Base-by-base conservation (phyloP, 2,113 vertebrate species). In the Acrocephalus kingi region DNA sequence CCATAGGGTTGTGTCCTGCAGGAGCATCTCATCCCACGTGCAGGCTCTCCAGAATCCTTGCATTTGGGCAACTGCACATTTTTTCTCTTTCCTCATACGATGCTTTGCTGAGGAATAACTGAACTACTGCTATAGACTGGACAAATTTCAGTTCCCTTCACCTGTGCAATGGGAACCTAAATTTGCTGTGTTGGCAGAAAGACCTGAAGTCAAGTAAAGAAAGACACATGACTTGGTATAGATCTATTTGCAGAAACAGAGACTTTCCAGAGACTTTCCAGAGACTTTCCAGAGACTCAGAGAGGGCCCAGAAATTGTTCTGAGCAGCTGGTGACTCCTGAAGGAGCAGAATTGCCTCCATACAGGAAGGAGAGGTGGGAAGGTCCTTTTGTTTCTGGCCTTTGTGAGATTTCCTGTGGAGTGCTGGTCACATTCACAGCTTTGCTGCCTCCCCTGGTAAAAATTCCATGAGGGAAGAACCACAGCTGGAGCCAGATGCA, bases 231-330 rank as follows among this genome's bases (percentile, higher is more conserved):
- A 77, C 49, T 68, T 74, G 56, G 45, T 74, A 64, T 27, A 88
- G 75, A 58, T 72, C 68, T 84, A 77, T 91, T 77, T 94, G 79
- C 76, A 91, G 90, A 76, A 91, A 73, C 87, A 59, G 35, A 35
- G 35, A 35, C 35, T 35, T 35, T 96, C 93, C 92, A 86, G 68
- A 90, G 35, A 35, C 35, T 35, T 35, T 96, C 93, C 92, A 86
- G 68, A 90, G 85, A 91, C 35, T 35, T 35, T 96, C 93, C 92
- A 86, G 68, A 90, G 59, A 89, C 15, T 37, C 48, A 75, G 64
- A 85, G 85, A 91, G 62, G 54, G 30, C 35, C 11, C 23, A 75
- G 56, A 90, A 90, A 19, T 37, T 41, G 56, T 81, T 88, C 56
- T 88, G 49, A 84, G 69, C n/a, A 69, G 54, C 45, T 4, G 1